phyloP scores from a whole-genome alignment of 2,888 invertebrate species.

The Imbricaverruca yamaguchii region DNA sequence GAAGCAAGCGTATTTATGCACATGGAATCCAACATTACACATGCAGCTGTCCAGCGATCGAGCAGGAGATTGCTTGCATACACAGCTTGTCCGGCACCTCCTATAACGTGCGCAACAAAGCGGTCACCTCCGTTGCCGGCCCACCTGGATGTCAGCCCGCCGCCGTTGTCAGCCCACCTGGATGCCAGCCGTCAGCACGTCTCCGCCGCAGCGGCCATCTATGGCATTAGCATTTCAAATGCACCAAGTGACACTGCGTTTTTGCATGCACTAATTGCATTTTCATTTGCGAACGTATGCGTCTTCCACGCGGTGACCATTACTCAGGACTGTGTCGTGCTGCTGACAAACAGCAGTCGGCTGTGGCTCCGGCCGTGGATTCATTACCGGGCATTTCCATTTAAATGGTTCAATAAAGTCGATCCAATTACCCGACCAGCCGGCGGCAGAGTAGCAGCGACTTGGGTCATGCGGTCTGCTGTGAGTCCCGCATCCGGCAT shows the following conservation, averaged over 20 bases:
- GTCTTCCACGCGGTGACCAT: background rate
- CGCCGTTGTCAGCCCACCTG: too few species aligned
- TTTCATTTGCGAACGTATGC: background rate
- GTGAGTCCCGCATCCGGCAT: too few species aligned
- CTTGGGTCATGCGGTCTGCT: too few species aligned
- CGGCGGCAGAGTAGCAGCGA: too few species aligned
- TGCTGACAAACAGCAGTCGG: too few species aligned
- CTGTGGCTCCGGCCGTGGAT: background rate
- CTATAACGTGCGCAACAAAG: too few species aligned
- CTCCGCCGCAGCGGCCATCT: background rate
- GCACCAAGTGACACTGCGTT: background rate
- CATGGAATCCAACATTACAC: too few species aligned
- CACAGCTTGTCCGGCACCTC: too few species aligned
- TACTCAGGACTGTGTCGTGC: background rate
- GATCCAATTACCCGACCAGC: background rate
- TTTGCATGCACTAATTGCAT: background rate
- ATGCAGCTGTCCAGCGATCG: too few species aligned
- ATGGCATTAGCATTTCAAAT: background rate
- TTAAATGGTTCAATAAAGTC: background rate
- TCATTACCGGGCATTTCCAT: background rate
- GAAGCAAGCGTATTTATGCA: too few species aligned
- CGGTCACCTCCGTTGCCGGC: too few species aligned
- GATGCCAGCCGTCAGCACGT: background rate
- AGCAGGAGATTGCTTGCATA: too few species aligned
- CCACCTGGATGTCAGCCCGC: background rate